Base-by-base conservation (phyloP, 2,888 invertebrate species). In the Neoaliturus tenellus region DNA sequence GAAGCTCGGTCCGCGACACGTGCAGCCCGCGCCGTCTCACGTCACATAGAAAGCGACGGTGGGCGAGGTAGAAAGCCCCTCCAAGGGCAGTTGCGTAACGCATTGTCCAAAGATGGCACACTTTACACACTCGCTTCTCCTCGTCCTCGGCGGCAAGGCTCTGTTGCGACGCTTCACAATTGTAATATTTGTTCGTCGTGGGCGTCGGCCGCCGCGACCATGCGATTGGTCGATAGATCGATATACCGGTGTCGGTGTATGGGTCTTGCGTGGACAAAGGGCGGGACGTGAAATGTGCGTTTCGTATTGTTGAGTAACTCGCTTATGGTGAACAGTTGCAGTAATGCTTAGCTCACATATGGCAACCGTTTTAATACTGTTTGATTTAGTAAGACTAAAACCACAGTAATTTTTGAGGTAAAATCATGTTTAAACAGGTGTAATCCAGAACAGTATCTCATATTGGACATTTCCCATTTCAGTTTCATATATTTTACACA, bases 101-200 rank as follows among this genome's bases (percentile, higher is more conserved):
- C 75, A 75, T 75, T 75, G 75, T 75, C 75, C 75, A 75, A 75
- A 75, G 75, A 75, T 75, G 75, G 75, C 75, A 75, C 75, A 75
- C 75, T 75, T 75, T 75, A 75, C 75, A 75, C 75, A 75, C 44
- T 48, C 75, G 62, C 62, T 62, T 31, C n/a, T n/a, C n/a, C n/a
- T 4, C 51, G 12, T 10, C 51, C 23, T 20, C 48, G 48, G 48
- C 48, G 48, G n/a, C 35, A 75, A 75, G 75, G 75, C 75, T n/a
- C 25, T 23, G 20, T 41, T 71, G 71, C 71, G 41, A 71, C 20
- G 35, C n/a, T 39, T 71, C 41, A 23, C 33, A 20, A 71, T 39
- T 39, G 20, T 33, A 39, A 71, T 71, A 39, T 71, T 71, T 71
- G 71, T 39, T 62, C 31, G 28, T 39, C 39, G 10, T 71, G 71